These are phyloP conservation scores for Paramuricea clavata DNA, from an alignment of 92 coral and sea anemone species.

Conservation along the genomic window DNA sequence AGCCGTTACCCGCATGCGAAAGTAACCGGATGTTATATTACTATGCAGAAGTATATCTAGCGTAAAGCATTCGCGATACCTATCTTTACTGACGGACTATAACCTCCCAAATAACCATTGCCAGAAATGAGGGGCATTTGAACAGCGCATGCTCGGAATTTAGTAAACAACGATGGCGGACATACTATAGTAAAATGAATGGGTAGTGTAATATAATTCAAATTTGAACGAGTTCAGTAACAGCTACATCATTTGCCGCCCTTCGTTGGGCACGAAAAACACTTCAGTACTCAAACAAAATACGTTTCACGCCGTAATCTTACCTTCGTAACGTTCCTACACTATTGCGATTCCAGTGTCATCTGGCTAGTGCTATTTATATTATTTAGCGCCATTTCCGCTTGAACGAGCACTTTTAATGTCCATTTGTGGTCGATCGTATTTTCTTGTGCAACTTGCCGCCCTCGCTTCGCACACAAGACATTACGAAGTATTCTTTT, in stretches of 20 bases:
- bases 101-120: too few relatives aligned
- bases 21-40: too few relatives aligned
- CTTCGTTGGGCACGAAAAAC: neutral
- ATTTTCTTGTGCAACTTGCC: conserved; percentile 1
- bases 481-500: neutral
- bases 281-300: conserved; percentile 2
- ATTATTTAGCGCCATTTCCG: neutral
- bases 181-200: conserved; percentile 9
- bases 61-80: too few relatives aligned
- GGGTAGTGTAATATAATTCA: neutral
- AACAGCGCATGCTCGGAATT: conserved; percentile 4
- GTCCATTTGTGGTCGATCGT: neutral
- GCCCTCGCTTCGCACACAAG: conserved; percentile 21
- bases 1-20: too few relatives aligned
- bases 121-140: conserved; percentile 17
- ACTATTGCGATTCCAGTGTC: neutral
- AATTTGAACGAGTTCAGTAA: conserved; percentile 9
- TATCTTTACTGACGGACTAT: too few relatives aligned
- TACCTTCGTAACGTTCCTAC: neutral
- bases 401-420: neutral
- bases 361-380: neutral
- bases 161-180: neutral
- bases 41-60: too few relatives aligned
- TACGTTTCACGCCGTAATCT: neutral
- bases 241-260: conserved; percentile 25